Base-by-base conservation (phyloP, 53 echinoderm and acorn worm species). In the Antedon mediterranea region DNA sequence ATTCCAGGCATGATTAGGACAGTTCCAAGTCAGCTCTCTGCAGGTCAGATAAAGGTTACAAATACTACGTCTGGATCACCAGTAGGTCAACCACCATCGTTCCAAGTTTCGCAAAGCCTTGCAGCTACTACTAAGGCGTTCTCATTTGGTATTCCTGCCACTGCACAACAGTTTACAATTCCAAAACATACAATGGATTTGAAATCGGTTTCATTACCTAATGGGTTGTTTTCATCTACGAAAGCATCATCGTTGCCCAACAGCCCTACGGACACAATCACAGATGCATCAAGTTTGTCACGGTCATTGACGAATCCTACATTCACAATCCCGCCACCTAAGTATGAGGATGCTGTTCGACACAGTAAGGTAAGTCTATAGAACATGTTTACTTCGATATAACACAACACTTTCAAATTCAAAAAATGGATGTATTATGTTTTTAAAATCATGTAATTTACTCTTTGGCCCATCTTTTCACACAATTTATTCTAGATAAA, bases 291-390 rank as follows among this genome's bases (percentile, higher is more conserved):
- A n/a, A 81, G 90, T 27, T 81, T 88, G 34, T 33, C 83, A 3
- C 32, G 87, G 34, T 88, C 87, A 33, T 43, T 89, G 43, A 91
- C 91, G 30, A 88, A 83, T 23, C 92, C 90, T 43, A 76, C 82
- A 57, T 98, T 89, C 85, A 82, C 80, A 76, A 85, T 75, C 81
- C 94, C 98, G 20, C 98, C 98, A 34, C 98, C 98, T 8, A 89
- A 88, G 72, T 98, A 98, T 79, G 91, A 91, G 57, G 98, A 98
- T 43, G 98, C 98, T 71, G 88, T 98, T 14, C 77, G 92, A 71
- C 94, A 93, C 80, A 86, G 78, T 57, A 94, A 89, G 73, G 89
- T 88, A 71, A 90, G 92, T 37, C 37, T 11, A 37, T 37, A 11
- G n/a, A n/a, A n/a, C n/a, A n/a, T n/a, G n/a, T n/a, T n/a, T n/a